Evolutionary conservation across 2,113 vertebrate genomes (phyloP).

Genomic region (Albula glossodonta): DNA sequence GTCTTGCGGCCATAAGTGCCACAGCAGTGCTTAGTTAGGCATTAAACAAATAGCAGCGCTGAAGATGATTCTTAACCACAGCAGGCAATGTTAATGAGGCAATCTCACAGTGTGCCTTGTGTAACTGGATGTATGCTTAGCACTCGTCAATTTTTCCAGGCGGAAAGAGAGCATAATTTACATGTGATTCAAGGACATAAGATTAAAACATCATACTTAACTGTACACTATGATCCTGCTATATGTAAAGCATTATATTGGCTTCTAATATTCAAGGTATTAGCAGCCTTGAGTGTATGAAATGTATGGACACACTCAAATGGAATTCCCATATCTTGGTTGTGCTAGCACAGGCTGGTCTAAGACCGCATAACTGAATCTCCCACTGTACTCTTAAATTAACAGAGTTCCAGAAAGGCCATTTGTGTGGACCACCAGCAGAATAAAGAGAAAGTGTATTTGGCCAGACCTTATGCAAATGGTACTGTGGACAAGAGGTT

Average conservation of each 20-base stretch:
- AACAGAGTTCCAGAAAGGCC: constrained; percentile 8
- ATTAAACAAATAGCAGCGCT: constrained; percentile 4
- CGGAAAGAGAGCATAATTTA: background rate
- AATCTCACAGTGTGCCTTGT: background rate
- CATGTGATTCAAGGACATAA: background rate
- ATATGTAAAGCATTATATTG: too few species aligned
- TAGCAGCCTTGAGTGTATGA: too few species aligned
- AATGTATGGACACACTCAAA: background rate
- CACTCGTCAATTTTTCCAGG: background rate
- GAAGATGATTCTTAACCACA: constrained; percentile 7
- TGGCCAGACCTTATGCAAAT: constrained; percentile 16
- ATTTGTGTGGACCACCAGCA: background rate
- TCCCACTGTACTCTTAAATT: background rate
- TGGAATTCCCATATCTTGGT: background rate
- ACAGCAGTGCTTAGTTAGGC: constrained; percentile 1
- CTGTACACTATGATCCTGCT: background rate
- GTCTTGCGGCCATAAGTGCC: too few species aligned
- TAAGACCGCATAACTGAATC: constrained; percentile 8
- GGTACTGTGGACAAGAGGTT: background rate
- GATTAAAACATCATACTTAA: background rate
- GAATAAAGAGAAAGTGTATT: constrained; percentile 21
- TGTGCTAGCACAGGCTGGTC: background rate
- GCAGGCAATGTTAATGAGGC: background rate
- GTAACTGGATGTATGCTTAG: background rate
- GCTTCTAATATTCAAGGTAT: too few species aligned